Evolutionary conservation across 2,797 vertebrate genomes (phyloP).

Genomic region (Poeciliopsis gracilis): DNA sequence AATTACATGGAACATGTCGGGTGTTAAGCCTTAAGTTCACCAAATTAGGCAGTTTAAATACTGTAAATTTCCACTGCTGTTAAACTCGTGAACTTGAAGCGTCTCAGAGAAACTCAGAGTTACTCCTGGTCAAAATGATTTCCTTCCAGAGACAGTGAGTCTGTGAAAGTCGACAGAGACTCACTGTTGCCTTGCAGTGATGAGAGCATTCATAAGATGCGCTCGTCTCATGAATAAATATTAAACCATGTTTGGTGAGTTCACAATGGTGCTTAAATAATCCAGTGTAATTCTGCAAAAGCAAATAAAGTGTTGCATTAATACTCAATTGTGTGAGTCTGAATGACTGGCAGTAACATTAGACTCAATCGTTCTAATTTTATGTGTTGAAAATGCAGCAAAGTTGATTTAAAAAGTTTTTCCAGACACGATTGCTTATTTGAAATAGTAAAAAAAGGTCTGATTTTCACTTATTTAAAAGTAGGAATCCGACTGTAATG

Average conservation of each 20-base stretch:
- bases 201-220: neutral
- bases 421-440: neutral
- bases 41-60: neutral
- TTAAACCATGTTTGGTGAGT: neutral
- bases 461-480: neutral
- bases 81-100: neutral
- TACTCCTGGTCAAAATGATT: neutral
- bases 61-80: neutral
- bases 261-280: conserved; percentile 31
- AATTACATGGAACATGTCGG: conserved; percentile 1
- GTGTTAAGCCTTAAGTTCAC: neutral
- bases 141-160: neutral
- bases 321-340: conserved; percentile 21
- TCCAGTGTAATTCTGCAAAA: neutral
- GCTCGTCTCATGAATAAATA: neutral
- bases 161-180: too few species aligned
- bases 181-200: too few species aligned
- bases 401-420: neutral
- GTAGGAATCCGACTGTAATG: neutral
- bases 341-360: conserved; percentile 44
- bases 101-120: neutral
- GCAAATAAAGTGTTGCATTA: conserved; percentile 4
- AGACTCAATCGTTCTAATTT: conserved; percentile 13
- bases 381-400: neutral
- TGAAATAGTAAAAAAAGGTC: neutral